Evolutionary conservation across 1,140 invertebrate species (phyloP).

Genomic region (Wasmannia auropunctata): DNA sequence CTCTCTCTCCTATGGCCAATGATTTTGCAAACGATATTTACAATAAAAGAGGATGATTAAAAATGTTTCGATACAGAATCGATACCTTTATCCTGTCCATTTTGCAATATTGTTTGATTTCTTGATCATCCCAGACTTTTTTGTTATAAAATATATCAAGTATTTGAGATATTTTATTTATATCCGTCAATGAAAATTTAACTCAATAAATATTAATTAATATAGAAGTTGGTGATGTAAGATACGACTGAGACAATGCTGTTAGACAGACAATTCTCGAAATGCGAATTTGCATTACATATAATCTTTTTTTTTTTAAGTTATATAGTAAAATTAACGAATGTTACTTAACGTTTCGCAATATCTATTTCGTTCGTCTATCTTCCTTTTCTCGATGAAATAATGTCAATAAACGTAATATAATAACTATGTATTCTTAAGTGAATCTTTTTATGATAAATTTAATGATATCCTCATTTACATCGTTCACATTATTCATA

Average conservation of each 20-base stretch:
- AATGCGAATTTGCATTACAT: constrained; percentile 20
- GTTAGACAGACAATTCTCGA: background rate
- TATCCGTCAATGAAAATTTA: constrained; percentile 30
- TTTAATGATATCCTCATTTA: constrained; percentile 63
- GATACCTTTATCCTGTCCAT: constrained; percentile 17
- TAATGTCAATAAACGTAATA: constrained; percentile 32
- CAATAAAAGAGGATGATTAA: constrained; percentile 44
- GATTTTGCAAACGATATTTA: constrained; percentile 45
- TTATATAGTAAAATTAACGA: constrained; percentile 36
- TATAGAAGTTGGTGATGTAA: constrained; percentile 30
- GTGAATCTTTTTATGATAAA: constrained; percentile 61
- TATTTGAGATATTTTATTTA: constrained; percentile 39
- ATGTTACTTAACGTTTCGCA: constrained; percentile 27
- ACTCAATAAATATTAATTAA: constrained; percentile 29
- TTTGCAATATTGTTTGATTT: constrained; percentile 36
- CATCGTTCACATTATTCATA: constrained; percentile 56
- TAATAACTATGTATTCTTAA: constrained; percentile 53
- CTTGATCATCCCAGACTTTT: constrained; percentile 9
- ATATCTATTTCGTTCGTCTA: constrained; percentile 39
- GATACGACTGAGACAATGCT: constrained; percentile 28
- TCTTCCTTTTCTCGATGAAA: constrained; percentile 17
- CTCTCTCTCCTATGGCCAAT: constrained; percentile 8
- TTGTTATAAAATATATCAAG: constrained; percentile 57
- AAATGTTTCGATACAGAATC: background rate
- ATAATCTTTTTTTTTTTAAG: background rate